Evolutionary conservation across 2,888 invertebrate species (phyloP).

Genomic region (Aphodius sticticus): DNA sequence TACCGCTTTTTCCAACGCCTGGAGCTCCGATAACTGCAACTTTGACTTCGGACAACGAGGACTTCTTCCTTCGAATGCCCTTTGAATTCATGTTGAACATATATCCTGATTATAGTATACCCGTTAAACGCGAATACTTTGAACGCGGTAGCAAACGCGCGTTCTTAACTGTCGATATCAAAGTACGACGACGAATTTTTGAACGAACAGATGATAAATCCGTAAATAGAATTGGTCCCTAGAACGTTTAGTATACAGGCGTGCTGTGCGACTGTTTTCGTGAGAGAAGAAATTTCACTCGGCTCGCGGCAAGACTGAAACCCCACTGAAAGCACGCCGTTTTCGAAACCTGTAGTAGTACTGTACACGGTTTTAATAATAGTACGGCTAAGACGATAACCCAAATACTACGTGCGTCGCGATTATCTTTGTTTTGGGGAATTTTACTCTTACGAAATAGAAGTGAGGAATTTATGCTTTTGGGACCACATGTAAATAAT

Average conservation of each 20-base stretch:
- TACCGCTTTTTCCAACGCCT: constrained; percentile 93
- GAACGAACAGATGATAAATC: constrained; percentile 13
- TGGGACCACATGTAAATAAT: background rate
- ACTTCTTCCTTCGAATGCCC: constrained; percentile 88
- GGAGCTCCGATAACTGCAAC: constrained; percentile 90
- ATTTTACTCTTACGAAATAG: background rate
- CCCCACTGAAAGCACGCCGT: constrained; percentile 37
- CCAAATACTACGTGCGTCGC: constrained; percentile 37
- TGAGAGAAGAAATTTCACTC: constrained; percentile 38
- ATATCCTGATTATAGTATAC: constrained; percentile 9
- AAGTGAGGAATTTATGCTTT: background rate
- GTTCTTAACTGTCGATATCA: background rate
- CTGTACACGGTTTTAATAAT: constrained; percentile 40
- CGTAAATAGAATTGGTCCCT: constrained; percentile 41
- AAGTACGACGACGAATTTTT: constrained; percentile 12
- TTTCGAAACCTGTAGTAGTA: constrained; percentile 35
- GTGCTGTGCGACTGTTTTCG: background rate
- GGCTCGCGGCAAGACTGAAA: constrained; percentile 33
- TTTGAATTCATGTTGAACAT: constrained; percentile 71
- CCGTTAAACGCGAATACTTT: background rate
- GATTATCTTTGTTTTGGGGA: constrained; percentile 15
- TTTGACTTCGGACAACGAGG: constrained; percentile 88
- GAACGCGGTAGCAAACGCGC: background rate
- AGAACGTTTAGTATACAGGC: background rate
- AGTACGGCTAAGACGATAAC: constrained; percentile 40